A percentile compares a stretch with the other conserved stretches of the same genome.
Evolutionary conservation across 1,140 invertebrate genomes (phyloP).

Genomic region (Rhynchophorus ferrugineus): DNA sequence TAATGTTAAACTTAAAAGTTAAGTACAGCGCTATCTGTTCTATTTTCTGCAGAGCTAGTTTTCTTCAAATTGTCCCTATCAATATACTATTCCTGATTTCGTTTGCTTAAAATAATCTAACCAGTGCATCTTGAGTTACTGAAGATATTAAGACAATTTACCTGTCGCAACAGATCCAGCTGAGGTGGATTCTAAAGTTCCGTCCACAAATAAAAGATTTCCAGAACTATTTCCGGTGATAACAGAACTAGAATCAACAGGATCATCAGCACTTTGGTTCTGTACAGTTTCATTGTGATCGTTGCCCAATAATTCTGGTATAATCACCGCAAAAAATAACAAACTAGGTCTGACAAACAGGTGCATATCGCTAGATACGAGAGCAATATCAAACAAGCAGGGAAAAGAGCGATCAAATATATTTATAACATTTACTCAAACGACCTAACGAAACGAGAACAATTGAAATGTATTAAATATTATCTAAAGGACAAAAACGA

Average conservation of each 20-base stretch:
- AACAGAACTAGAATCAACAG: conserved; percentile 11
- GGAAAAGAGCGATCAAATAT: not conserved
- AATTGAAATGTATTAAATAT: conserved; percentile 3
- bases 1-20: too few species aligned
- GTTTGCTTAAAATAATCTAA: too few species aligned
- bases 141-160: too few species aligned
- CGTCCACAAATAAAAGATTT: conserved; percentile 12
- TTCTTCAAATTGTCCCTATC: too few species aligned
- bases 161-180: too few species aligned
- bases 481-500: not conserved
- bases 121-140: too few species aligned
- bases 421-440: not conserved
- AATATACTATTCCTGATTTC: too few species aligned
- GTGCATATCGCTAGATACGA: not conserved
- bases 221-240: conserved; percentile 14
- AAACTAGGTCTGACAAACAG: too few species aligned
- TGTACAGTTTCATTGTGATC: conserved; percentile 15
- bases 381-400: not conserved
- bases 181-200: conserved; percentile 5
- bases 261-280: conserved; percentile 10
- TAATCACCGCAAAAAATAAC: not conserved
- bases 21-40: too few species aligned
- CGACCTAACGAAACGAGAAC: not conserved
- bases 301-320: not conserved
- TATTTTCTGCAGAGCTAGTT: too few species aligned